Base-by-base conservation (phyloP, 2,888 invertebrate species). In the Euplagia quadripunctaria region DNA sequence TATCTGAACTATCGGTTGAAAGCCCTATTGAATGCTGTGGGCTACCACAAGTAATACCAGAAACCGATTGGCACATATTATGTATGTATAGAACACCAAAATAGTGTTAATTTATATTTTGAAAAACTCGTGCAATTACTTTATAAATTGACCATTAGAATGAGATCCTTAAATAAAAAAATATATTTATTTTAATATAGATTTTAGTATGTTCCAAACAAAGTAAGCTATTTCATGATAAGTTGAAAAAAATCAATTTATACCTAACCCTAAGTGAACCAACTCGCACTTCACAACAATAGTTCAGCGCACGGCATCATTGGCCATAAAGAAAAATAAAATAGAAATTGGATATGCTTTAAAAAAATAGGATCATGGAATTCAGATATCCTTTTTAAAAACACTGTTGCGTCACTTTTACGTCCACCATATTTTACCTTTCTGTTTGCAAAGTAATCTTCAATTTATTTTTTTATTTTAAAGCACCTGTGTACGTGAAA, bases 401-500 rank as follows among this genome's bases (percentile, higher is more conserved):
- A 31, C 31, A 31, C 31, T 31, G 31, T 31, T 31, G 31, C 31
- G 31, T 31, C 31, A 31, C 31, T 31, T 31, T 31, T 31, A 31
- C 1, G 31, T 31, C 31, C 31, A 31, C 31, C 31, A 31, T 31
- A 31, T 31, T 31, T 31, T 31, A 31, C 31, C 31, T 31, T 31
- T 31, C 31, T 31, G 31, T 31, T 31, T 31, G 31, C 31, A 31
- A 31, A 31, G 2, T 31, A 31, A 31, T 31, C 31, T 31, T 2
- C 31, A 31, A 31, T 31, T 1, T 1, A 1, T 31, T 31, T 31
- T 31, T 31, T 31, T 31, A 31, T 31, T 31, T 31, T 1, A 31
- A 1, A 31, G 94, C 87, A 14, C 86, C 89, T 11, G 97, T 98
- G 0, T 97, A 97, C 75, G 97, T 98, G 68, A 92, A 94, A 0